These are phyloP conservation scores for Lichenostomus cassidix DNA, from an alignment of 2,113 vertebrate genomes.

Conservation along the genomic window DNA sequence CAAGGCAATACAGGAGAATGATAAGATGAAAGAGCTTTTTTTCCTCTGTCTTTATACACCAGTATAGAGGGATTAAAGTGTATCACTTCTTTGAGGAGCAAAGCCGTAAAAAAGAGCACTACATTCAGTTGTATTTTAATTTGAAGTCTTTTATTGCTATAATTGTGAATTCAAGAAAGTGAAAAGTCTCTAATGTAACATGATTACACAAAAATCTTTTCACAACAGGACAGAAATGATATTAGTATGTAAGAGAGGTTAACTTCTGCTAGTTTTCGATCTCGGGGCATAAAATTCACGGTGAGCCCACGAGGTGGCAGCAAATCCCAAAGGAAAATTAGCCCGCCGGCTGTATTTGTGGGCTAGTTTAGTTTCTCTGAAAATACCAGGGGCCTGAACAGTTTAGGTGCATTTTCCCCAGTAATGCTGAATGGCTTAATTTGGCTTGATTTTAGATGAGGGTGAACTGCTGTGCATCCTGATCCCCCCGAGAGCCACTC, in stretches of 20 bases:
- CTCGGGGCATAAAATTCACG: neutral
- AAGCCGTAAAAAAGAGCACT: neutral
- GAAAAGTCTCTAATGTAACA: neutral
- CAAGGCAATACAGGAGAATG: neutral
- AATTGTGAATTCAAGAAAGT: neutral
- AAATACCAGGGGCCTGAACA: neutral
- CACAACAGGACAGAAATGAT: neutral
- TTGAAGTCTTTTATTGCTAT: neutral
- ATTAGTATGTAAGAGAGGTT: neutral
- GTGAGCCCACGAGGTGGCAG: neutral
- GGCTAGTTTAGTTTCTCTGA: neutral
- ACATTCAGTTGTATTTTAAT: neutral
- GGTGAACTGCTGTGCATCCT: neutral
- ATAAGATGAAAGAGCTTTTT: neutral
- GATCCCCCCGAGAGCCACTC: neutral
- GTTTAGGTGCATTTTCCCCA: neutral
- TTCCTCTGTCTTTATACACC: neutral
- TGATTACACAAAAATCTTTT: neutral
- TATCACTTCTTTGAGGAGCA: neutral
- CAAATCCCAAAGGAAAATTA: neutral
- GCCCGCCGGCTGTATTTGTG: fast-evolving
- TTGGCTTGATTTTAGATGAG: neutral
- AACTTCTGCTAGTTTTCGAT: neutral
- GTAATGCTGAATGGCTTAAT: neutral
- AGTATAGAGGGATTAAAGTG: neutral